Evolutionary conservation across 2,113 vertebrate genomes (phyloP), one percentile per base, ranked within the genome.

Genomic region (Actenoides hombroni): DNA sequence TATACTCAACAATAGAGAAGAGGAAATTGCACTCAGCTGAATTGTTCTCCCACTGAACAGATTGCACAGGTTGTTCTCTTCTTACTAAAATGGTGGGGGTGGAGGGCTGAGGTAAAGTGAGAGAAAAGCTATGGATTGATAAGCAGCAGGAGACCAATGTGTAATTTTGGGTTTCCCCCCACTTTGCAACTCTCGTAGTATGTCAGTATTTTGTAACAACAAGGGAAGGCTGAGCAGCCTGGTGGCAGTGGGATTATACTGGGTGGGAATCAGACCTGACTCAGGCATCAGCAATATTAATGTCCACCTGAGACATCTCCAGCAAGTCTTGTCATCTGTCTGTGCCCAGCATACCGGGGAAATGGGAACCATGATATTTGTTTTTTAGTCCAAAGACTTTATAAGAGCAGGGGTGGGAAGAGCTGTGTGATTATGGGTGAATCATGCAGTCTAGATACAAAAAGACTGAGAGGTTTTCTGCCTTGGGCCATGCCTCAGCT

Each of bases 401-500:
- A 29, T 24, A 46, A 49, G 24, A 5, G 4, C 2, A 28, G 17
- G 18, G 12, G 16, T 40, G 61, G 29, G 35, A 53, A 54, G 46
- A 28, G 4, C 29, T 48, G 13, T 16, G 25, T 28, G 25, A 28
- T 7, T 67, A 6, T 1, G 4, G 3, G 19, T 42, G 44, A 53
- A 37, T 57, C 26, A 6, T 1, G 8, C 35, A 35, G 7, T 15
- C 42, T 61, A 35, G 64, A 56, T 46, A 17, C 0, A 0, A 23
- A 33, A 85, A 69, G 21, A 31, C 3, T 1, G 4, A 71, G 29
- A 51, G 10, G 28, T 21, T 56, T 74, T 31, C 48, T 90, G 48
- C n/a, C 46, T 70, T 2, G 2, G 21, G 46, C 69, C 8, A 8
- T 26, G 25, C 16, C 19, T 73, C 70, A 48, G 70, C 23, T 78